phyloP scores from a whole-genome alignment of 2,888 invertebrate genomes.

The Zaprionus lineosus region DNA sequence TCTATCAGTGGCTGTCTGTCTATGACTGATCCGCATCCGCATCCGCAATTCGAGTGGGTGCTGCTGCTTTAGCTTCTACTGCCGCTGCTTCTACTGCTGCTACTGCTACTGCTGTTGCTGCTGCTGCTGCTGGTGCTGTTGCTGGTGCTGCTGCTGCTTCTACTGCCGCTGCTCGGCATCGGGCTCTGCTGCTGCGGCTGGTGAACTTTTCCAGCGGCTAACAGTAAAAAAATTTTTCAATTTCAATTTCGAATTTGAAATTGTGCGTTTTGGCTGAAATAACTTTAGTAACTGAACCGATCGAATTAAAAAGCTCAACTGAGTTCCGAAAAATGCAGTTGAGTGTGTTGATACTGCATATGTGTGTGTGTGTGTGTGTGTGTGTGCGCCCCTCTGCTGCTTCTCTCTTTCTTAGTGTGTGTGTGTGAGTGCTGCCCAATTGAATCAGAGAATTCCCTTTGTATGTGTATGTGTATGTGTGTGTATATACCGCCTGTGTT shows the following conservation, averaged over 20 bases:
- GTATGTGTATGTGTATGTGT: conserved; percentile 23
- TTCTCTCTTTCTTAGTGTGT: conserved; percentile 23
- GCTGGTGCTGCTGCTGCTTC: conserved; percentile 18
- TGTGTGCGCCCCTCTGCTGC: conserved; percentile 39
- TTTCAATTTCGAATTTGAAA: conserved; percentile 40
- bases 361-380: conserved; percentile 6
- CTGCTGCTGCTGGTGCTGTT: conserved; percentile 22
- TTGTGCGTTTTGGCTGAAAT: conserved; percentile 79
- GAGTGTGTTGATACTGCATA: conserved; percentile 55
- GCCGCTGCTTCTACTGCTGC: conserved; percentile 14
- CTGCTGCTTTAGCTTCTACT: conserved; percentile 16
- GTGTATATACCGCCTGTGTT: conserved; percentile 40
- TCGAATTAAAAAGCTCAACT: conserved; percentile 83
- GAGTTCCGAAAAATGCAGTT: conserved; percentile 82
- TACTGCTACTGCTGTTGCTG: conserved; percentile 20
- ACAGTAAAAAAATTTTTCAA: conserved; percentile 15
- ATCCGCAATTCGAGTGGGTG: conserved; percentile 9
- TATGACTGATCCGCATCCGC: conserved; percentile 30
- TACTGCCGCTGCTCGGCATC: conserved; percentile 16
- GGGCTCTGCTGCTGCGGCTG: conserved; percentile 5
- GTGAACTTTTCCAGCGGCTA: conserved; percentile 19
- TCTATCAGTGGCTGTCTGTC: conserved; percentile 11
- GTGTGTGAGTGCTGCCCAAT: conserved; percentile 75
- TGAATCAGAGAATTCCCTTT: conserved; percentile 79
- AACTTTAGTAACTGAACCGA: conserved; percentile 82